Conservation (phyloP, 2,888 invertebrate species). For the Caenorhabditis uteleia region DNA sequence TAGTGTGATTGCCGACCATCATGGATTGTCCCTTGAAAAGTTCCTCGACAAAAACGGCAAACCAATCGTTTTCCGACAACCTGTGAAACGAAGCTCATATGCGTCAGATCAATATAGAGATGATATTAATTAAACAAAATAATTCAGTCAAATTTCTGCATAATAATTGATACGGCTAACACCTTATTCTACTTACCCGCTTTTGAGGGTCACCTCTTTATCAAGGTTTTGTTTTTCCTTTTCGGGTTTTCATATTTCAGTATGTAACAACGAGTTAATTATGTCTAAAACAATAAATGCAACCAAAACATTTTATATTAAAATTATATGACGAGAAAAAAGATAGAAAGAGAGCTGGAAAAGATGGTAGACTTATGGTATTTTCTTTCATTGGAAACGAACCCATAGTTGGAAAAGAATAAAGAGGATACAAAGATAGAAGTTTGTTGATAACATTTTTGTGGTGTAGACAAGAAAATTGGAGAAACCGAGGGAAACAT, state of each 20-base stretch:
- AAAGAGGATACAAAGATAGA: too few species aligned
- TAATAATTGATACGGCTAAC: background rate
- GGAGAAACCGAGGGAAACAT: background rate
- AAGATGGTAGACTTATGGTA: too few species aligned
- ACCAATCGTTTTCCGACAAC: constrained; percentile 18
- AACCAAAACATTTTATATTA: too few species aligned
- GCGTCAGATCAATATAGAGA: constrained; percentile 12
- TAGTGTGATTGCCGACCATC: background rate
- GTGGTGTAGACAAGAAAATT: background rate
- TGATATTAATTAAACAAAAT: too few species aligned
- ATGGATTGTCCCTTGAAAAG: constrained; percentile 25
- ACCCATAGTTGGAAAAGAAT: too few species aligned
- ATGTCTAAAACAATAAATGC: too few species aligned
- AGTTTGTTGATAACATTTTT: too few species aligned
- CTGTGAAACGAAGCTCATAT: constrained; percentile 13
- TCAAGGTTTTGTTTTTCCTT: background rate
- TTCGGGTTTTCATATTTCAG: too few species aligned
- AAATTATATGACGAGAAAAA: too few species aligned
- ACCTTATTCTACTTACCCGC: background rate
- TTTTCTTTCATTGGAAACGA: constrained; percentile 4
- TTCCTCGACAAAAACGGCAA: constrained; percentile 27
- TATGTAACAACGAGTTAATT: too few species aligned
- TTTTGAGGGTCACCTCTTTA: background rate
- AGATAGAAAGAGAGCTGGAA: too few species aligned
- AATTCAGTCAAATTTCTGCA: background rate